A percentile compares a stretch with the other conserved stretches of the same genome.
These are phyloP conservation scores for Phyto melanocephala DNA, from an alignment of 2,888 invertebrate species.

Conservation along the genomic window DNA sequence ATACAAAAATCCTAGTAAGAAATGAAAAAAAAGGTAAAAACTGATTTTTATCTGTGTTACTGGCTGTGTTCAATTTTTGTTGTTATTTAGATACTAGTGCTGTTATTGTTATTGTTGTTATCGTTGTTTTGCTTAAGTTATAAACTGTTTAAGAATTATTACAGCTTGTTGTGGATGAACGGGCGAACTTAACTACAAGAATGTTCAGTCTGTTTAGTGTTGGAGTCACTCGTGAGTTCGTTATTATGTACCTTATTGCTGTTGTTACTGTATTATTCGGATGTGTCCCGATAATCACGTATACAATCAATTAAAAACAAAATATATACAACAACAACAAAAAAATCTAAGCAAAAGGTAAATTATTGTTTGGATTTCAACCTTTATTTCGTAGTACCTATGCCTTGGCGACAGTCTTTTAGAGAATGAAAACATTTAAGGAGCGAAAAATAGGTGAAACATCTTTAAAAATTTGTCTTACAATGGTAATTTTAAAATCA, in stretches of 20 bases:
- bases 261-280: constrained; percentile 22
- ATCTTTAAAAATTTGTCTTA: too few relatives aligned
- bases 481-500: too few relatives aligned
- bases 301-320: constrained; percentile 63
- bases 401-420: neutral
- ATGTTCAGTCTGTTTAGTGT: constrained; percentile 23
- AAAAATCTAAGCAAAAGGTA: constrained; percentile 33
- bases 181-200: neutral
- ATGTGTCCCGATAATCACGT: constrained; percentile 64
- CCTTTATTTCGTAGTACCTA: neutral
- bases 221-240: constrained; percentile 50
- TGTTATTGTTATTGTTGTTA: constrained; percentile 18
- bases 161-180: neutral
- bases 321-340: constrained; percentile 10
- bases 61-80: neutral
- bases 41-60: constrained; percentile 44
- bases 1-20: neutral
- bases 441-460: too few relatives aligned
- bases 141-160: constrained; percentile 56
- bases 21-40: constrained; percentile 39
- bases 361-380: constrained; percentile 49
- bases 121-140: constrained; percentile 27
- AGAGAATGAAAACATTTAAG: neutral
- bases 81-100: neutral
- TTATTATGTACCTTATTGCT: neutral